These are phyloP conservation scores for Anastatus disparis DNA, from an alignment of 1,140 invertebrate species.

Conservation along the genomic window DNA sequence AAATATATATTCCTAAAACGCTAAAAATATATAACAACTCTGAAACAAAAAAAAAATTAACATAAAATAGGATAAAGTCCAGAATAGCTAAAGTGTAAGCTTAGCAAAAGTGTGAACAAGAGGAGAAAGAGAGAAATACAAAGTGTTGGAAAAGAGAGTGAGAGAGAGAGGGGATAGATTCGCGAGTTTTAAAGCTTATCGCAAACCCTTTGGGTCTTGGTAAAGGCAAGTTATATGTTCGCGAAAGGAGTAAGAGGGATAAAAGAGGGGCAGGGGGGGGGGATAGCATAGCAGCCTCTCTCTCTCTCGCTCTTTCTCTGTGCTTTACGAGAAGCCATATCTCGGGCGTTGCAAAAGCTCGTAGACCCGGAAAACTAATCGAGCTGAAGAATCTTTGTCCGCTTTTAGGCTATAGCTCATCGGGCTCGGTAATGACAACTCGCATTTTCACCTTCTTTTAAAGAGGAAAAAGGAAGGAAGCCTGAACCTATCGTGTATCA, in stretches of 20 bases:
- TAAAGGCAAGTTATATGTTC: neutral
- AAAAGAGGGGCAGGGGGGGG: neutral
- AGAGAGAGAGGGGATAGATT: neutral
- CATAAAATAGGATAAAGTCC: no score
- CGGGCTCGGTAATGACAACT: slow-evolving; percentile 26
- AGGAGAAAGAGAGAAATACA: neutral
- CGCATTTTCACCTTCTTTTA: slow-evolving; percentile 1
- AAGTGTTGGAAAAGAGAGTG: neutral
- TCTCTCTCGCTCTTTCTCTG: no score
- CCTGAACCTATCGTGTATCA: slow-evolving; percentile 1
- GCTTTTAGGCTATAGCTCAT: slow-evolving; percentile 29
- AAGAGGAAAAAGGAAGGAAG: neutral
- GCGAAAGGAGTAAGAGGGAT: neutral
- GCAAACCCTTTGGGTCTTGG: neutral
- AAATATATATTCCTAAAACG: no score
- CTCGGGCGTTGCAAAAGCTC: neutral
- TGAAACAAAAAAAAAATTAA: no score
- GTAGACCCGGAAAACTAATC: slow-evolving; percentile 24
- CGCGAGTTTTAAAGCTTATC: slow-evolving; percentile 20
- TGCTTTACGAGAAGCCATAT: slow-evolving; percentile 35
- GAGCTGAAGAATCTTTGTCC: slow-evolving; percentile 28
- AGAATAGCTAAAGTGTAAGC: no score
- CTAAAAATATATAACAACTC: no score
- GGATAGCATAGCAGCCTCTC: no score
- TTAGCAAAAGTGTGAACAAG: neutral